Conservation (phyloP, 2,797 vertebrate species). For the Monodelphis domestica region DNA sequence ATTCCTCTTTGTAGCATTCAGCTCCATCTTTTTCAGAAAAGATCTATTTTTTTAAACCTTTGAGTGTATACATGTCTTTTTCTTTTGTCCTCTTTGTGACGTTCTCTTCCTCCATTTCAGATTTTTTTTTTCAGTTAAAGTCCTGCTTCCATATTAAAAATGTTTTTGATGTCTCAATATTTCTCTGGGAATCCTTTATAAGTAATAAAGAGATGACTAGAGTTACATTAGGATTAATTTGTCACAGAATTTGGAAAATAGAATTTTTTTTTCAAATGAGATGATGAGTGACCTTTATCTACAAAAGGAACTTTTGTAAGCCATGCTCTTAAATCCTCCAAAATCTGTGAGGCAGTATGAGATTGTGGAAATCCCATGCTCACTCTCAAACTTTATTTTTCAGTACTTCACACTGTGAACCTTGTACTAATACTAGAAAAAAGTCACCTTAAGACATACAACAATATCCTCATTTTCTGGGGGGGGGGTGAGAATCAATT, state of each 20-base stretch:
- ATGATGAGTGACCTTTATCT: background rate
- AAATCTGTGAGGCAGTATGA: background rate
- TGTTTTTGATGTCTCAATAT: background rate
- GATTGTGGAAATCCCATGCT: background rate
- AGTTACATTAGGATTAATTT: background rate
- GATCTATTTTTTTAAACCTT: background rate
- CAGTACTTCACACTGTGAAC: background rate
- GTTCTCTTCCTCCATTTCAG: background rate
- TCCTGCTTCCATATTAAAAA: background rate
- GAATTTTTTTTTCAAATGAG: background rate
- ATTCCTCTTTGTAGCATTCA: background rate
- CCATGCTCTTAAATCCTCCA: background rate
- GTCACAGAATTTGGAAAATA: background rate
- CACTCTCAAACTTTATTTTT: background rate
- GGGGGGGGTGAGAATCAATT: conserved; percentile 30
- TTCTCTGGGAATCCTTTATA: background rate
- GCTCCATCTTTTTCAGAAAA: background rate
- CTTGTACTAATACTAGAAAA: background rate
- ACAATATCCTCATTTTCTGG: background rate
- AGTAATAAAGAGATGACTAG: background rate
- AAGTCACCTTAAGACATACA: background rate
- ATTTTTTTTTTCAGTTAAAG: background rate
- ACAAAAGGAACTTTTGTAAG: too few species aligned
- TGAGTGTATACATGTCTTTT: background rate
- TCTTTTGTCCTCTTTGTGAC: background rate